Evolutionary conservation across 1,140 invertebrate species (phyloP).

Genomic region (Ctenoplectra terminalis): DNA sequence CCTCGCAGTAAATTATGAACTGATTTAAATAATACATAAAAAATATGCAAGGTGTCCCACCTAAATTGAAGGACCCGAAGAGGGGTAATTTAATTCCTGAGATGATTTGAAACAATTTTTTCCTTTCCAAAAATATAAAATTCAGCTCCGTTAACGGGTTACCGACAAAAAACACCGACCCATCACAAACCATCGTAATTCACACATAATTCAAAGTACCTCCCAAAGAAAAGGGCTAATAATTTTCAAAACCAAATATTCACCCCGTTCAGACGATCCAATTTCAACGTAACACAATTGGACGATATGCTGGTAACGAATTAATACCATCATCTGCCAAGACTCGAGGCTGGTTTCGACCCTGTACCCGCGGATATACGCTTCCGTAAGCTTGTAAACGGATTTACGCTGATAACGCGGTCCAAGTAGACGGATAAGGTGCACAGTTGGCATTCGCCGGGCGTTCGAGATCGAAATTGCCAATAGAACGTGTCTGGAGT

Average conservation of each 20-base stretch:
- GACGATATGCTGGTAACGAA: not conserved
- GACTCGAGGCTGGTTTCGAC: slow-evolving; percentile 4
- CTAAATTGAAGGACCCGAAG: too few species aligned
- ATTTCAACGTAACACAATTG: not conserved
- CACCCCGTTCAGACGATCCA: not conserved
- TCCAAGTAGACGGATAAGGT: slow-evolving; percentile 59
- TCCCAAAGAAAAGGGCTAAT: not conserved
- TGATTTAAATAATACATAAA: too few species aligned
- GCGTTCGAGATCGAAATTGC: slow-evolving; percentile 65
- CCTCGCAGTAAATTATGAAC: too few species aligned
- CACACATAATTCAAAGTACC: too few species aligned
- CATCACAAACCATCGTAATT: too few species aligned
- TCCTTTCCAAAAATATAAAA: too few species aligned
- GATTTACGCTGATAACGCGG: slow-evolving; percentile 68
- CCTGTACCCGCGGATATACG: slow-evolving; percentile 34
- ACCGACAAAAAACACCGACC: too few species aligned
- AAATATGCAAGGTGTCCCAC: too few species aligned
- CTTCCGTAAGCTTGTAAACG: slow-evolving; percentile 65
- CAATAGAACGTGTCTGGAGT: slow-evolving; percentile 65
- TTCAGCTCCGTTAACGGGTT: too few species aligned
- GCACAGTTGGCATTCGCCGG: slow-evolving; percentile 59
- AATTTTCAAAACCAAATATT: not conserved
- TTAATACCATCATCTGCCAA: slow-evolving; percentile 31
- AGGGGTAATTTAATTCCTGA: too few species aligned
- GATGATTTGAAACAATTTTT: too few species aligned